Percentiles rank a stretch among this genome's conserved stretches.
Conservation (phyloP, 2,888 invertebrate genomes). For the Pachydiplax longipennis region DNA sequence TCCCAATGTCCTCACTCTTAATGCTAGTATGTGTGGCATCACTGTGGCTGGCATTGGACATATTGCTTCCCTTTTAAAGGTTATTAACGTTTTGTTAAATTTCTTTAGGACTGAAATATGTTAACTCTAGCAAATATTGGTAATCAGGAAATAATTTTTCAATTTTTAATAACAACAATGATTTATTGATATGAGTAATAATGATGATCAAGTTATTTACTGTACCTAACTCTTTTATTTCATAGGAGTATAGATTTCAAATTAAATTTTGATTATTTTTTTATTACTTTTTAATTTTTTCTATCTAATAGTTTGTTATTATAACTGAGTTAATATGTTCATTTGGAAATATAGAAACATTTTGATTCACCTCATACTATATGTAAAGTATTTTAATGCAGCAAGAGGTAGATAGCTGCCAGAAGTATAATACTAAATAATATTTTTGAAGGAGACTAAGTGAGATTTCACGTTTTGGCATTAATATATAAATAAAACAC, state of each 20-base stretch:
- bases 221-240: neutral
- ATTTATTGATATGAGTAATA: neutral
- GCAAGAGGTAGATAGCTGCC: no score
- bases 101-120: constrained; percentile 46
- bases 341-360: no score
- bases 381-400: no score
- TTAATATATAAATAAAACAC: no score
- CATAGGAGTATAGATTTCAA: no score
- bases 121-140: neutral
- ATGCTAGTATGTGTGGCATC: constrained; percentile 74
- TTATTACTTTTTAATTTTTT: neutral
- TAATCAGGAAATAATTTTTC: neutral
- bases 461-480: no score
- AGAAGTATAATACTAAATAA: no score
- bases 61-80: constrained; percentile 71
- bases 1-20: constrained; percentile 72
- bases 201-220: neutral
- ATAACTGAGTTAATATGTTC: no score
- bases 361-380: no score
- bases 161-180: neutral
- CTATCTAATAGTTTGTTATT: no score
- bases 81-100: constrained; percentile 54
- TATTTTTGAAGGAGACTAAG: no score
- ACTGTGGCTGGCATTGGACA: constrained; percentile 69
- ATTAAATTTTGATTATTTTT: no score